Conservation (phyloP, 2,888 invertebrate species). For the Noctua pronuba region DNA sequence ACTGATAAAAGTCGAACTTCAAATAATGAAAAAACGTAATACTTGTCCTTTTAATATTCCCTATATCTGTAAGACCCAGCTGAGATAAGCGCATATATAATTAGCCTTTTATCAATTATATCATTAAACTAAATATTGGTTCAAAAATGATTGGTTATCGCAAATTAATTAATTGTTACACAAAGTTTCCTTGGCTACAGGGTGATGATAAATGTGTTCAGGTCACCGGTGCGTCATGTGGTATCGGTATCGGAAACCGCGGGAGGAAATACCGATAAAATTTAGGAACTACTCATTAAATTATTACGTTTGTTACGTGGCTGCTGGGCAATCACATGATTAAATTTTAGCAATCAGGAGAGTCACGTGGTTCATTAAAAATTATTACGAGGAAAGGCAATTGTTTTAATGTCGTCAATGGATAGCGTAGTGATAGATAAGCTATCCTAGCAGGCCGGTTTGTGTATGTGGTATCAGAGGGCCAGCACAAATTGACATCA, state of each 20-base stretch:
- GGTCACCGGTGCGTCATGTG: conserved; percentile 11
- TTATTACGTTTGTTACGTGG: conserved; percentile 1
- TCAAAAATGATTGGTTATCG: not conserved
- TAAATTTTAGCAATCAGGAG: not conserved
- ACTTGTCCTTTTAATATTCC: not conserved
- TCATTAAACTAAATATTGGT: too few species aligned
- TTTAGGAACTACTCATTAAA: conserved; percentile 14
- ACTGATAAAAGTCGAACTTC: too few species aligned
- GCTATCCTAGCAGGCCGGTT: not conserved
- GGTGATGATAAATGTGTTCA: not conserved
- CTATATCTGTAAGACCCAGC: not conserved
- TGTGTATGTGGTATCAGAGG: not conserved
- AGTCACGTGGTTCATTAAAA: not conserved
- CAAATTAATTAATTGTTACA: conserved; percentile 10
- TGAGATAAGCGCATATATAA: not conserved
- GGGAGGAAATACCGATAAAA: conserved; percentile 28
- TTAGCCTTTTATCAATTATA: not conserved
- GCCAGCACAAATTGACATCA: not conserved
- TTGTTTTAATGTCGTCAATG: not conserved
- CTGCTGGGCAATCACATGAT: not conserved
- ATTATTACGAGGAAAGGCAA: not conserved
- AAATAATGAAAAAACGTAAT: not conserved
- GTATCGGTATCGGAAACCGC: not conserved
- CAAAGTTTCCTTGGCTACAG: conserved; percentile 47
- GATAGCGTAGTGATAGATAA: not conserved